Conservation (phyloP, 2,797 vertebrate genomes). For the Oophaga sylvatica region DNA sequence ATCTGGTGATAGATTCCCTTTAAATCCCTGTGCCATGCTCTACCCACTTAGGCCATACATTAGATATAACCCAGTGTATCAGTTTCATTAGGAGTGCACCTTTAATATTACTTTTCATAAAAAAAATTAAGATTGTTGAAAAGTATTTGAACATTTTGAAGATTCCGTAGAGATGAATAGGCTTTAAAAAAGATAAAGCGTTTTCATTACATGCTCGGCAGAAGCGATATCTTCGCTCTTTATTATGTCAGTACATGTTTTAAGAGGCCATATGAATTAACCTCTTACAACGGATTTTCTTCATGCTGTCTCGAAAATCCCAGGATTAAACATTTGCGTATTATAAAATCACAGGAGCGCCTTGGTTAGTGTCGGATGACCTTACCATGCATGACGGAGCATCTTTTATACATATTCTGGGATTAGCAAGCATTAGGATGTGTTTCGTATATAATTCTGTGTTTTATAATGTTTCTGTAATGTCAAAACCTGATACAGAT, state of each 20-base stretch:
- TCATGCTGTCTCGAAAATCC: slow-evolving; percentile 21
- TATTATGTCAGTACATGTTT: slow-evolving; percentile 40
- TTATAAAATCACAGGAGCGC: neutral
- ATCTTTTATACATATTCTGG: slow-evolving; percentile 20
- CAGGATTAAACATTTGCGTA: slow-evolving; percentile 38
- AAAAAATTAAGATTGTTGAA: neutral
- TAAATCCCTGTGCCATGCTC: too few species aligned
- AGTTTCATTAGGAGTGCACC: neutral
- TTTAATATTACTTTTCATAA: neutral
- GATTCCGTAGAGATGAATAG: neutral
- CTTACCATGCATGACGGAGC: neutral
- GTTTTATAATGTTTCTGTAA: too few species aligned
- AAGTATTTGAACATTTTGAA: neutral
- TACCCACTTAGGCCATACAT: too few species aligned
- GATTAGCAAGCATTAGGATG: slow-evolving; percentile 6
- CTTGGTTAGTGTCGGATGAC: neutral
- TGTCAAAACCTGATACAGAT: neutral
- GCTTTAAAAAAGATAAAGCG: slow-evolving; percentile 26
- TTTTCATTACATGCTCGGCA: slow-evolving; percentile 30
- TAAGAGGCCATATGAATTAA: slow-evolving; percentile 40
- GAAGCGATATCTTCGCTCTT: slow-evolving; percentile 15
- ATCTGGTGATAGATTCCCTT: too few species aligned
- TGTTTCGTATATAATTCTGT: neutral
- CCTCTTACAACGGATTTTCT: slow-evolving; percentile 30
- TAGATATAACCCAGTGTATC: neutral